These are phyloP conservation scores for Macaca mulatta DNA, from an alignment of 2,113 vertebrate species.

Conservation along the genomic window DNA sequence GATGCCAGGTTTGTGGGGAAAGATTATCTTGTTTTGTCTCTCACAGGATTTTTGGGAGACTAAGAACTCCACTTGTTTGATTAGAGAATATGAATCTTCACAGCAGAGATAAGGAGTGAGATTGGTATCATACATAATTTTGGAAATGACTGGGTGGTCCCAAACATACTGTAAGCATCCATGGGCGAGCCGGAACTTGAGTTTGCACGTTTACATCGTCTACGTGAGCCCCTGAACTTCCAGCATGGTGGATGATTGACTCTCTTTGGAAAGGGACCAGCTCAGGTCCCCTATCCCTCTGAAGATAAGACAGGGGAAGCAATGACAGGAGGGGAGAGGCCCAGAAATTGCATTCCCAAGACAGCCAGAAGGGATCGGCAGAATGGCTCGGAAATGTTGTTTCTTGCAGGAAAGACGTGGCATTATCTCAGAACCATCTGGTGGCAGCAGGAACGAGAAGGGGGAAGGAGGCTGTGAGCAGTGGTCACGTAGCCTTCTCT, in stretches of 20 bases:
- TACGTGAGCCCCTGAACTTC: slow-evolving; percentile 51
- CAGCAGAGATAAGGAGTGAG: slow-evolving; percentile 33
- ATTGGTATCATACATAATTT: slow-evolving; percentile 29
- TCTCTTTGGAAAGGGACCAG: slow-evolving; percentile 62
- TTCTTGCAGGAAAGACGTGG: slow-evolving; percentile 70
- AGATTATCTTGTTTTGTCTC: slow-evolving; percentile 48
- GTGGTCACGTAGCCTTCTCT: slow-evolving; percentile 69
- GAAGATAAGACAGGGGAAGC: slow-evolving; percentile 70
- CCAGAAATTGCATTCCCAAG: slow-evolving; percentile 44
- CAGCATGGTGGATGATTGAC: background rate
- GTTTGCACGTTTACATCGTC: background rate
- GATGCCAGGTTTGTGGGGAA: slow-evolving; percentile 20
- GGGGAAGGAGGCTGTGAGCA: slow-evolving; percentile 41
- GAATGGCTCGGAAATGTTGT: slow-evolving; percentile 48
- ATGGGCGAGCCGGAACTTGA: background rate
- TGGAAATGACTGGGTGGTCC: background rate
- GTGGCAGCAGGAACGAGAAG: slow-evolving; percentile 36
- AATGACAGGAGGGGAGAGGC: slow-evolving; percentile 46
- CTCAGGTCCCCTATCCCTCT: slow-evolving; percentile 17
- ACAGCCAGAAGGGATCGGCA: background rate
- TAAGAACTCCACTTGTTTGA: slow-evolving; percentile 29
- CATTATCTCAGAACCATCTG: slow-evolving; percentile 77
- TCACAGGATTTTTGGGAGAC: background rate
- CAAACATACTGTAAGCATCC: background rate
- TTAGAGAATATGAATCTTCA: slow-evolving; percentile 25